phyloP scores from a whole-genome alignment of 2,113 vertebrate genomes.

The Nesogale talazaci region DNA sequence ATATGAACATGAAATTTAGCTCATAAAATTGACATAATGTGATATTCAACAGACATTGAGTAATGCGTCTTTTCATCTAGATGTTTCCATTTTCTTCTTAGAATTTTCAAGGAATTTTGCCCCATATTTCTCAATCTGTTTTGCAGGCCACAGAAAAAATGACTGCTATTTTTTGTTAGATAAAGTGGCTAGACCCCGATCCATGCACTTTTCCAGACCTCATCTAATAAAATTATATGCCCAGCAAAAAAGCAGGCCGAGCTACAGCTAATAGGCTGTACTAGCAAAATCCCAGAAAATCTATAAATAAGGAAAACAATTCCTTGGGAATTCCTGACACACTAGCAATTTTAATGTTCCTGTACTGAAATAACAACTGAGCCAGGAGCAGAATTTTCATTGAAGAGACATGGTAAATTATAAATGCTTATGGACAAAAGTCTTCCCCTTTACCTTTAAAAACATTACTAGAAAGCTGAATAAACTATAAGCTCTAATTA shows the following conservation, averaged over 20 bases:
- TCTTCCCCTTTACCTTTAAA: neutral
- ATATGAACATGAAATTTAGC: slow-evolving; percentile 53
- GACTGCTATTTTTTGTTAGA: neutral
- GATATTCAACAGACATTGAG: slow-evolving; percentile 43
- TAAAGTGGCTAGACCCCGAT: neutral
- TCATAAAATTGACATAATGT: slow-evolving; percentile 42
- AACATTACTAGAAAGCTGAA: neutral
- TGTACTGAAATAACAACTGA: slow-evolving; percentile 47
- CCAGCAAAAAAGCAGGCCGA: neutral
- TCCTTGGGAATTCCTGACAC: slow-evolving; percentile 13
- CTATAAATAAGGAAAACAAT: slow-evolving; percentile 1
- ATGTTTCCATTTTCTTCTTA: slow-evolving; percentile 32
- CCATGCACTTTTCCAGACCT: slow-evolving; percentile 16
- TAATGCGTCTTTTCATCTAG: slow-evolving; percentile 47
- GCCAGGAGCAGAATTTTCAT: neutral
- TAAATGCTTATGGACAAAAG: neutral
- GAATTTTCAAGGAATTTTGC: neutral
- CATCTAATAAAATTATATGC: slow-evolving; percentile 9
- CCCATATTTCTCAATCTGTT: neutral
- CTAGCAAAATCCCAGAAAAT: slow-evolving; percentile 27
- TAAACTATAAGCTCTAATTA: no score
- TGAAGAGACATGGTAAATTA: neutral
- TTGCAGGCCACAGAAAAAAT: neutral
- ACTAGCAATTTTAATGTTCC: slow-evolving; percentile 24
- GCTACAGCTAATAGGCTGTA: slow-evolving; percentile 13